Conservation (phyloP, 2,113 vertebrate genomes). For the Dendropsophus ebraccatus region DNA sequence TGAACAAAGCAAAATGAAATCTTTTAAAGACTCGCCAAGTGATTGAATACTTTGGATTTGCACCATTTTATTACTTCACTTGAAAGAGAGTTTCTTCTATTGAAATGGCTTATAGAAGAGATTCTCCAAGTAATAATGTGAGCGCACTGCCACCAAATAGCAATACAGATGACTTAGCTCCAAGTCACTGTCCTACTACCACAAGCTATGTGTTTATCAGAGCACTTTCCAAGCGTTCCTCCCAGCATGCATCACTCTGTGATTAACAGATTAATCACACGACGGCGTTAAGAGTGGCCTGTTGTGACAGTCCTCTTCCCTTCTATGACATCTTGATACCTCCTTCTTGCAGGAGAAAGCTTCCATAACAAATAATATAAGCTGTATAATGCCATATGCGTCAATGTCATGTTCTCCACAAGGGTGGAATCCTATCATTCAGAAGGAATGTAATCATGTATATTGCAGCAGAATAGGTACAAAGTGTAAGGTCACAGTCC, state of each 20-base stretch:
- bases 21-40: not conserved
- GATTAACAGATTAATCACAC: constrained; percentile 47
- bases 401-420: not conserved
- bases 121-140: not conserved
- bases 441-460: not conserved
- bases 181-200: not conserved
- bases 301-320: constrained; percentile 28
- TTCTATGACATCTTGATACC: constrained; percentile 19
- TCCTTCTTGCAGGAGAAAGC: constrained; percentile 22
- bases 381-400: not conserved
- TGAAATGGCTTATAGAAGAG: not conserved
- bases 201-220: constrained; percentile 28
- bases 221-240: not conserved
- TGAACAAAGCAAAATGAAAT: not conserved
- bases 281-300: not conserved
- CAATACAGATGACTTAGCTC: not conserved
- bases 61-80: not conserved
- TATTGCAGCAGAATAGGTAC: not conserved
- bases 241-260: constrained; percentile 35
- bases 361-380: not conserved
- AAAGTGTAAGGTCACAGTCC: not conserved
- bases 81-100: not conserved
- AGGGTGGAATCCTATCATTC: not conserved
- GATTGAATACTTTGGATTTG: not conserved
- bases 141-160: not conserved